Conservation (phyloP, 2,113 vertebrate species). For the Ctenodactylus gundi region DNA sequence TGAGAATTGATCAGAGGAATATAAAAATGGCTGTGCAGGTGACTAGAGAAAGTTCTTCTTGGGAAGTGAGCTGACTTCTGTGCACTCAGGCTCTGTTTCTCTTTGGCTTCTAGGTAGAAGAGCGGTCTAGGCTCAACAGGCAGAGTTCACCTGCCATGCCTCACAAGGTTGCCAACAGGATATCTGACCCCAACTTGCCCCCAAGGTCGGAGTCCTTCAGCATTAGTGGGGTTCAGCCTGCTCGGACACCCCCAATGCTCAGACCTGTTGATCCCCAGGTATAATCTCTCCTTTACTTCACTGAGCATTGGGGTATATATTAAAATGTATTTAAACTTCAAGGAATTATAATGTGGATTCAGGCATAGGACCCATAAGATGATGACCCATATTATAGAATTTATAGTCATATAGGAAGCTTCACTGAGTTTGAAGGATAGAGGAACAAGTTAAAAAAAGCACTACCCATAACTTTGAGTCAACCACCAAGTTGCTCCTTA, state of each 20-base stretch:
- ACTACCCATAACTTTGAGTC: neutral
- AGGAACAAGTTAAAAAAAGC: neutral
- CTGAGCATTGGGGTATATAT: neutral
- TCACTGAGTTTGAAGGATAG: neutral
- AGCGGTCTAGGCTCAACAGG: slow-evolving; percentile 91
- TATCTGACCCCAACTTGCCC: slow-evolving; percentile 96
- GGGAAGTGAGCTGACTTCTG: neutral
- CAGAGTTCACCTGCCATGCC: slow-evolving; percentile 94
- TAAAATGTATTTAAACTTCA: neutral
- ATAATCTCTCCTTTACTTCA: slow-evolving; percentile 22
- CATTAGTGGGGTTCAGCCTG: slow-evolving; percentile 95
- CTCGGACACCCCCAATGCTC: slow-evolving; percentile 95
- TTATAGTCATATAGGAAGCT: neutral
- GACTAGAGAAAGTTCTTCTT: neutral
- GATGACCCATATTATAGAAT: neutral
- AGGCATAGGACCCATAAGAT: neutral
- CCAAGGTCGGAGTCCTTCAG: slow-evolving; percentile 98
- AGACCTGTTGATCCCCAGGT: slow-evolving; percentile 96
- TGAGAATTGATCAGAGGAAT: neutral
- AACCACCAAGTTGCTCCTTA: neutral
- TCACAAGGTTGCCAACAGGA: slow-evolving; percentile 97
- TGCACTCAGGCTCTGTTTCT: neutral
- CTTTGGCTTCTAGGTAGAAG: slow-evolving; percentile 87
- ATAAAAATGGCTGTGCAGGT: slow-evolving; percentile 51
- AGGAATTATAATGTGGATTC: neutral